phyloP scores from a whole-genome alignment of 1,140 invertebrate genomes.

The Hydropsyche tenuis region DNA sequence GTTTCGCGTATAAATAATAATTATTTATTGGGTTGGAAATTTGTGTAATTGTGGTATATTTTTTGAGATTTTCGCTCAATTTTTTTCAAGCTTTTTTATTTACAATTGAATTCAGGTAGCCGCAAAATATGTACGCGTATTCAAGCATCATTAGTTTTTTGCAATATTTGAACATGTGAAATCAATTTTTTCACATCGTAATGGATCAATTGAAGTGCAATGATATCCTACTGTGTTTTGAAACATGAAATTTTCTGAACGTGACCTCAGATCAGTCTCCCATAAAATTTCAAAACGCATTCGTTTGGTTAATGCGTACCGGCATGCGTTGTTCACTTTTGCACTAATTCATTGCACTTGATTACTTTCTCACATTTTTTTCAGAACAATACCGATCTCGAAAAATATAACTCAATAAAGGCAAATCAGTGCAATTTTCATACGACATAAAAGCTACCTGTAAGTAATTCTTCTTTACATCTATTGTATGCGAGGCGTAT shows the following conservation, averaged over 20 bases:
- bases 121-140: too few species aligned
- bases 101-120: too few species aligned
- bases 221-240: background rate
- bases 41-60: too few species aligned
- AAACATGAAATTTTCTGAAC: background rate
- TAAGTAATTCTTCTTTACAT: background rate
- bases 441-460: slow-evolving; percentile 1
- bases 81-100: too few species aligned
- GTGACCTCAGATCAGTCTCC: background rate
- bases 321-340: slow-evolving; percentile 8
- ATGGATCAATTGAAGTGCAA: background rate
- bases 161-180: background rate
- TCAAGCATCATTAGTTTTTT: too few species aligned
- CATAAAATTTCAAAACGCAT: slow-evolving; percentile 11
- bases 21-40: background rate
- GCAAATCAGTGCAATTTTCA: background rate
- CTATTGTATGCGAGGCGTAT: background rate
- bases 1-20: slow-evolving; percentile 1
- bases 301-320: background rate
- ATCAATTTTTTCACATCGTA: background rate
- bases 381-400: background rate
- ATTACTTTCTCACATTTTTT: background rate
- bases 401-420: background rate
- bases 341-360: background rate
- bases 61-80: too few species aligned